Conservation (phyloP, 2,888 invertebrate genomes). For the Mayetiola destructor region DNA sequence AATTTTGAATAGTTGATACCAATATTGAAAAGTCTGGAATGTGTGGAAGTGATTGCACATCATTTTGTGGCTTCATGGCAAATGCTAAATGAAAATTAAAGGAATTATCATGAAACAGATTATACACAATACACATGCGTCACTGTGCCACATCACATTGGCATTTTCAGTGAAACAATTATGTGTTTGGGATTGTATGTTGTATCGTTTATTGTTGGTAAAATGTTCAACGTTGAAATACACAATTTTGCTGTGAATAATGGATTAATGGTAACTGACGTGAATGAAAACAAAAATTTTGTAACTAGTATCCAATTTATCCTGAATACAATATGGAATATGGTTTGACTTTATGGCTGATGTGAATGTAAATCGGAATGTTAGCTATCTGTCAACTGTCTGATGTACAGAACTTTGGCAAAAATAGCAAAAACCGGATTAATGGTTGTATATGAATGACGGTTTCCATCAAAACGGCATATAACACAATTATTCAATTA, state of each 20-base stretch:
- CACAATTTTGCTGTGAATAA: not conserved
- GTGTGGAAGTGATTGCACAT: slow-evolving; percentile 6
- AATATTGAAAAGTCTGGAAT: no score
- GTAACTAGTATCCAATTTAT: no score
- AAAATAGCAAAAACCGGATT: no score
- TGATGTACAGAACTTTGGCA: no score
- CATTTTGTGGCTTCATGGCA: slow-evolving; percentile 7
- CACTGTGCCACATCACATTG: not conserved
- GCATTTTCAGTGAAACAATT: not conserved
- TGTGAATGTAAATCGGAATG: no score
- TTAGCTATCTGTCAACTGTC: no score
- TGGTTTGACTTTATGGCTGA: no score
- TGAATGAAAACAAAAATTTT: slow-evolving; percentile 1
- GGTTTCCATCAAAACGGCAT: not conserved
- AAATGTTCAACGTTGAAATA: not conserved
- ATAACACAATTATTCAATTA: slow-evolving; percentile 7
- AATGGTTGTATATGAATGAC: not conserved
- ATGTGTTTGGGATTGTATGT: not conserved
- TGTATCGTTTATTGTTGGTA: not conserved
- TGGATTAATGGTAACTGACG: slow-evolving; percentile 1
- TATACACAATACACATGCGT: not conserved
- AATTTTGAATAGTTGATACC: no score
- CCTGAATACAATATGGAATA: no score
- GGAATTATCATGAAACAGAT: no score
- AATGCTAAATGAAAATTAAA: no score